Conservation (phyloP, 2,888 invertebrate species). For the Timema podura region DNA sequence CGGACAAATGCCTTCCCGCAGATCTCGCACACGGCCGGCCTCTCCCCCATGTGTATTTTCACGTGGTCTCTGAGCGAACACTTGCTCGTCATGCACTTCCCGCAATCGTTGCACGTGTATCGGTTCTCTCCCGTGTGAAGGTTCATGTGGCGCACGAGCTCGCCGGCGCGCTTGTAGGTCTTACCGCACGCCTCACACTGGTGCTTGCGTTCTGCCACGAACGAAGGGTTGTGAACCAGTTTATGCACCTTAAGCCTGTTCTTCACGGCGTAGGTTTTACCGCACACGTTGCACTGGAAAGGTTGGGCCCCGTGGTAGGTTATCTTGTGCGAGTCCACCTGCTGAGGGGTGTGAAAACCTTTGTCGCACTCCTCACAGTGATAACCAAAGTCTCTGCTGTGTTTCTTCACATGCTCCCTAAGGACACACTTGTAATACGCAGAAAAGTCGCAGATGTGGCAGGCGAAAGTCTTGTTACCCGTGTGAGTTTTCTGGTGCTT, state of each 20-base stretch:
- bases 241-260: slow-evolving; percentile 35
- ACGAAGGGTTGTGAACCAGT: slow-evolving; percentile 38
- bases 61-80: slow-evolving; percentile 19
- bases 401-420: slow-evolving; percentile 54
- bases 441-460: slow-evolving; percentile 47
- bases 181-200: slow-evolving; percentile 44
- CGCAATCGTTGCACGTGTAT: slow-evolving; percentile 43
- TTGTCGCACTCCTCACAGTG: slow-evolving; percentile 53
- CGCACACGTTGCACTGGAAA: slow-evolving; percentile 52
- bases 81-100: slow-evolving; percentile 36
- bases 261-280: slow-evolving; percentile 39
- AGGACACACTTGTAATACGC: slow-evolving; percentile 38
- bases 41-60: slow-evolving; percentile 25
- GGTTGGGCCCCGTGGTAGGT: slow-evolving; percentile 53
- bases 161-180: slow-evolving; percentile 40
- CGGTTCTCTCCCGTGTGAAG: slow-evolving; percentile 13
- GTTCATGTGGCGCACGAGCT: slow-evolving; percentile 34
- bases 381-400: slow-evolving; percentile 53
- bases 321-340: slow-evolving; percentile 54
- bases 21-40: slow-evolving; percentile 27
- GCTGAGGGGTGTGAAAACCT: slow-evolving; percentile 51
- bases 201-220: slow-evolving; percentile 43
- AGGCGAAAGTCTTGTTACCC: slow-evolving; percentile 35
- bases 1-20: slow-evolving; percentile 40
- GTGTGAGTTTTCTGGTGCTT: slow-evolving; percentile 32